Evolutionary conservation across 2,797 vertebrate species (phyloP), one percentile per base, ranked within the genome.

Genomic region (Poecile montanus): DNA sequence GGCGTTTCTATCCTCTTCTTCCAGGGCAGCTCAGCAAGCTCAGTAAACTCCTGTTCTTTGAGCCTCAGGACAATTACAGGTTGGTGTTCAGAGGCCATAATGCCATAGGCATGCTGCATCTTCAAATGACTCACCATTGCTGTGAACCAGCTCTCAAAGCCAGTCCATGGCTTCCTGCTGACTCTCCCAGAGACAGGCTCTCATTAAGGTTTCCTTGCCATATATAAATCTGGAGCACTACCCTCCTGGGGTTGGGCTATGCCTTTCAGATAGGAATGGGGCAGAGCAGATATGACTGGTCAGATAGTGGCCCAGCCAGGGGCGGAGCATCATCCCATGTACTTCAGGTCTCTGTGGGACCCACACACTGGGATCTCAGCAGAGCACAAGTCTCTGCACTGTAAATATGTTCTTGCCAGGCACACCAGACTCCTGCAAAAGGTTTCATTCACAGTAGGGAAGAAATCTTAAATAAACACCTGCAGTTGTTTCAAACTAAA

Each of bases 351-450:
- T 53, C 48, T 61, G 7, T 5, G 3, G 32, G 20, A 79, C 27
- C 0, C 1, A 17, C 0, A 0, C 25, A 71, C 2, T 0, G 1
- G 7, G 15, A 57, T 16, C 7, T 67, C 10, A 0, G 20, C 34
- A 89, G 22, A 77, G 34, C 9, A 76, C 3, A 26, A 0, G 1
- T 32, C 13, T 73, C 27, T 42, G 25, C 40, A 71, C 25, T 11
- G 3, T 47, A 81, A 94, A 78, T 56, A 51, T 77, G 30, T 14
- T 44, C n/a, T 72, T 88, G 16, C 14, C 27, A 60, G 40, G 11
- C 10, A 62, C 9, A 23, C 10, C 42, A 72, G 19, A 10, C 2
- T 2, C 4, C 27, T 21, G 12, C 3, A 56, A 67, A 66, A 4
- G 0, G 14, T 62, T 67, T 60, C 16, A 53, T 34, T 19, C 19